These are phyloP conservation scores for Mythimna lalbum DNA, from an alignment of 2,888 invertebrate species.

Conservation along the genomic window DNA sequence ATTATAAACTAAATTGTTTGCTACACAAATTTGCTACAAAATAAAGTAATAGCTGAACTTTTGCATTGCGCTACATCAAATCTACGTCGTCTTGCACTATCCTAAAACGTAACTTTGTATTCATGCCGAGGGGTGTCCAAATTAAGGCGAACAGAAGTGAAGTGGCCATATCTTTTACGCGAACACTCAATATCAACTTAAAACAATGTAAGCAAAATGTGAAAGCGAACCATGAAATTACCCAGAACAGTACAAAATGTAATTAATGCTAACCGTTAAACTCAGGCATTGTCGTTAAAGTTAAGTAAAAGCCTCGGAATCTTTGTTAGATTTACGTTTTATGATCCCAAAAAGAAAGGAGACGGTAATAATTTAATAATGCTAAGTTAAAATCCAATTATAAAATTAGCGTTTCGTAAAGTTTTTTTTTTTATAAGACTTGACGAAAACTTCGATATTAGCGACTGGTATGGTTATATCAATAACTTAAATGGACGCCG, in stretches of 20 bases:
- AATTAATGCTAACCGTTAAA: slow-evolving; percentile 84
- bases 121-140: slow-evolving; percentile 74
- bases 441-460: no score
- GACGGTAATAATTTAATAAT: slow-evolving; percentile 74
- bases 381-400: slow-evolving; percentile 67
- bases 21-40: slow-evolving; percentile 18
- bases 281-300: slow-evolving; percentile 81
- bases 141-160: slow-evolving; percentile 76
- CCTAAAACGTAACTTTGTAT: slow-evolving; percentile 72
- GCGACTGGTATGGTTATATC: no score
- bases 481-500: no score
- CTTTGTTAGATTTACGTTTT: slow-evolving; percentile 82
- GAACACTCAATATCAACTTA: slow-evolving; percentile 82
- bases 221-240: slow-evolving; percentile 79
- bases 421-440: slow-evolving; percentile 42
- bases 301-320: slow-evolving; percentile 80
- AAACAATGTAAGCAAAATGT: slow-evolving; percentile 85
- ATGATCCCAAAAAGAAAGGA: slow-evolving; percentile 72
- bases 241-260: slow-evolving; percentile 81
- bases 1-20: slow-evolving; percentile 2
- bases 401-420: slow-evolving; percentile 66
- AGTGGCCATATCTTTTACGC: slow-evolving; percentile 81
- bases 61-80: slow-evolving; percentile 45
- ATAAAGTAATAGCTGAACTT: slow-evolving; percentile 42
- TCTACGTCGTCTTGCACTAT: slow-evolving; percentile 40